Conservation (phyloP, 2,888 invertebrate species). For the Cosmia trapezina region DNA sequence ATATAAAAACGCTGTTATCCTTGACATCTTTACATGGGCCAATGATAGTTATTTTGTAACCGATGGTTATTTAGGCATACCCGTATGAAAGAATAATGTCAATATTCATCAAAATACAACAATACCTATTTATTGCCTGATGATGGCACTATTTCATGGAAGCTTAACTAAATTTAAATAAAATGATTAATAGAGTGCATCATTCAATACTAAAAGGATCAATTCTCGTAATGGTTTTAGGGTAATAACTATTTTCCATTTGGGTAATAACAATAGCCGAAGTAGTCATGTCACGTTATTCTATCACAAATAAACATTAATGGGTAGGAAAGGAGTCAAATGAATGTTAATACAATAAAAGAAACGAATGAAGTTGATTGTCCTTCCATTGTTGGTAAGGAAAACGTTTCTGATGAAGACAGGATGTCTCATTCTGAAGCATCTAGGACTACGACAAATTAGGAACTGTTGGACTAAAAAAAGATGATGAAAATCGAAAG, state of each 20-base stretch:
- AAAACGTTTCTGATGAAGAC: neutral
- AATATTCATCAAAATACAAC: constrained; percentile 9
- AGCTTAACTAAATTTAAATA: neutral
- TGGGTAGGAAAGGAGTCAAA: neutral
- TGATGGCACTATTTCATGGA: neutral
- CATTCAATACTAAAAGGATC: neutral
- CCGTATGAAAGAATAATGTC: constrained; percentile 12
- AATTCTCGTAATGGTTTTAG: constrained; percentile 14
- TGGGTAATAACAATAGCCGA: neutral
- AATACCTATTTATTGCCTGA: neutral
- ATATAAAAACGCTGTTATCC: constrained; percentile 9
- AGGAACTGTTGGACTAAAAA: neutral
- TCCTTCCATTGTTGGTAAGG: neutral
- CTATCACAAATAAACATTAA: constrained; percentile 10
- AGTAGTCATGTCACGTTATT: neutral
- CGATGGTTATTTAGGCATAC: constrained; percentile 6
- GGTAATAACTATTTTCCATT: constrained; percentile 17
- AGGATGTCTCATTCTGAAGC: neutral
- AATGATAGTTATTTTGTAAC: constrained; percentile 26
- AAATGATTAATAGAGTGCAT: neutral
- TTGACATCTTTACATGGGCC: constrained; percentile 35
- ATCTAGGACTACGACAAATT: neutral
- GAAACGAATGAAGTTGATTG: neutral
- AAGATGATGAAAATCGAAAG: neutral
- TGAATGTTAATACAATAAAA: neutral